Evolutionary conservation across 2,888 invertebrate genomes (phyloP), one percentile per base, ranked within the genome.

Genomic region (Teinopalpus imperialis): DNA sequence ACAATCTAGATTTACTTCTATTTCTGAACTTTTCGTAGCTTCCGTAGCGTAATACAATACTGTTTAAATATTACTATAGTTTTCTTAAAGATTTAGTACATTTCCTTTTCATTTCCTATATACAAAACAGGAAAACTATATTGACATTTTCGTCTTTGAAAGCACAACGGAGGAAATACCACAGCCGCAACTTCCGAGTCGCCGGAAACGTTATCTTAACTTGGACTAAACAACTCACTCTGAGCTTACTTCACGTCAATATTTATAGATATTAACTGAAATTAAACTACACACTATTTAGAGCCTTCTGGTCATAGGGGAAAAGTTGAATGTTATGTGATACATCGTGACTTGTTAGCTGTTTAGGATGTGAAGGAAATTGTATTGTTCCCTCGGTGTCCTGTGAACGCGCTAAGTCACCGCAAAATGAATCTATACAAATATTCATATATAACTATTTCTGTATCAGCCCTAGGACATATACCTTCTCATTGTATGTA

Each of bases 211-310:
- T 80, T 81, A 80, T 80, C 81, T 78, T 68, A 65, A 66, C 69
- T 43, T 65, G 68, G 79, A 75, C 81, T 79, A 81, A 80, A 82
- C 80, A 82, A 80, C 81, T 82, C 74, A 81, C 78, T 80, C 68
- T 59, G 57, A 69, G 63, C 67, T 61, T 69, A 58, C 62, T 49
- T 46, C 34, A 48, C 34, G 56, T 50, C 48, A 13, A 37, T 48
- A 42, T 42, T 45, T 48, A 59, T 61, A 49, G 46, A 51, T 49
- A 61, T 21, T 49, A 64, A 64, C 42, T 27, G 4, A 27, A 8
- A 21, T 21, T 7, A 21, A 14, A n/a, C 4, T 16, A 9, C 24
- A 30, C 2, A n/a, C 20, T 29, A 46, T 29, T 34, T 23, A 24
- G 10, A 24, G 3, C 24, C 26, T 10, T 36, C 3, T 26, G 7